phyloP scores from a whole-genome alignment of 2,113 vertebrate genomes.

The Felis chaus region DNA sequence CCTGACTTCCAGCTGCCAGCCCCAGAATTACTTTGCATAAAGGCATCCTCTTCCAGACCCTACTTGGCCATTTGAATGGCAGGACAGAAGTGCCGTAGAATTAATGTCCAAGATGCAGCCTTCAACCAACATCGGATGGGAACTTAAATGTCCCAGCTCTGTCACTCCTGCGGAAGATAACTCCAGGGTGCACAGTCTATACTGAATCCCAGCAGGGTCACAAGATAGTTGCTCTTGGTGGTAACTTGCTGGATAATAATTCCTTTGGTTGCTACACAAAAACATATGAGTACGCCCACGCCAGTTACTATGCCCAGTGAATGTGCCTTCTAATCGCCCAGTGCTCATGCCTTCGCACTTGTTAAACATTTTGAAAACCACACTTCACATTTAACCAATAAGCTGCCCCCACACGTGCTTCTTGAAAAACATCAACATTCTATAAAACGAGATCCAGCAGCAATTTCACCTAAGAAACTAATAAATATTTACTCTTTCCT shows the following conservation, averaged over 20 bases:
- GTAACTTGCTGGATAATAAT: background rate
- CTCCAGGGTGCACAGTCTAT: background rate
- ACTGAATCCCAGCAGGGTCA: background rate
- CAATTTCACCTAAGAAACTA: constrained; percentile 43
- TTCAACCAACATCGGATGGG: background rate
- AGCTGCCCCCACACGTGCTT: background rate
- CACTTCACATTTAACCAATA: background rate
- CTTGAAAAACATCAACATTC: constrained; percentile 3
- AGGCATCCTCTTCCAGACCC: background rate
- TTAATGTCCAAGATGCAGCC: background rate
- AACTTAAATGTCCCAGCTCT: background rate
- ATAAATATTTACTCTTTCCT: background rate
- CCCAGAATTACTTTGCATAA: background rate
- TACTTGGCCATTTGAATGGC: background rate
- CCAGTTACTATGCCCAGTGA: background rate
- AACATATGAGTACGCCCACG: accelerated
- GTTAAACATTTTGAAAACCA: constrained; percentile 9
- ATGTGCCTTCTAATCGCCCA: background rate
- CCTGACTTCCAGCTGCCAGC: background rate
- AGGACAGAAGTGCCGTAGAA: background rate
- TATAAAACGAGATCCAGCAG: background rate
- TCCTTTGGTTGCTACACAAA: background rate
- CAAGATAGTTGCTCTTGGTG: background rate
- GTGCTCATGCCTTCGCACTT: background rate
- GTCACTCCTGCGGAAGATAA: background rate